Evolutionary conservation across 2,888 invertebrate genomes (phyloP).

Genomic region (Caenorhabditis auriculariae): DNA sequence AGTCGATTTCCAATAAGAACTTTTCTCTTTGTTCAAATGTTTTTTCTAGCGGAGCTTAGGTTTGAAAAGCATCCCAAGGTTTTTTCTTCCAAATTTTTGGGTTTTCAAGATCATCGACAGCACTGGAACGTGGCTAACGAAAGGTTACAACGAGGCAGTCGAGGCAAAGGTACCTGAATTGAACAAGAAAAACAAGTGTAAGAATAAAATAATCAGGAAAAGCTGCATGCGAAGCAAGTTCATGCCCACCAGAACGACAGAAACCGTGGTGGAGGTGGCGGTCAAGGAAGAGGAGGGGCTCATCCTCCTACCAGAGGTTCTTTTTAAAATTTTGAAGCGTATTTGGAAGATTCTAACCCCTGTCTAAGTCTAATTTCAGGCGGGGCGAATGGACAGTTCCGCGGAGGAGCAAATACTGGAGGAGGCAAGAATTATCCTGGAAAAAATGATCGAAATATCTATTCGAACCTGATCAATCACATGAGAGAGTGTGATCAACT

Average conservation of each 20-base stretch:
- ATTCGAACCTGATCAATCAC: constrained; percentile 81
- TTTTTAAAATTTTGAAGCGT: not conserved
- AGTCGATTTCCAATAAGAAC: too few species aligned
- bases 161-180: constrained; percentile 38
- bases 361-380: too few species aligned
- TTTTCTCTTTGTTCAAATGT: too few species aligned
- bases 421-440: constrained; percentile 61
- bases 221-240: too few species aligned
- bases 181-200: too few species aligned
- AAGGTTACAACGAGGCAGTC: constrained; percentile 33
- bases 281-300: not conserved
- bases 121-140: constrained; percentile 73
- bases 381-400: too few species aligned
- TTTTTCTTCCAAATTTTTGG: constrained; percentile 45
- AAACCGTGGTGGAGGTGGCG: not conserved
- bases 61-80: too few species aligned
- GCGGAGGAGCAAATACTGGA: not conserved
- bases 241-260: too few species aligned
- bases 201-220: too few species aligned
- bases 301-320: not conserved
- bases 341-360: not conserved
- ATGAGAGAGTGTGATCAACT: constrained; percentile 80
- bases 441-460: constrained; percentile 75
- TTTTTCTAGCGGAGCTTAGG: too few species aligned
- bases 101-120: constrained; percentile 78